Percentiles rank a stretch among this genome's conserved stretches.
Conservation (phyloP, 2,888 invertebrate species). For the Sphaerophoria rueppellii region DNA sequence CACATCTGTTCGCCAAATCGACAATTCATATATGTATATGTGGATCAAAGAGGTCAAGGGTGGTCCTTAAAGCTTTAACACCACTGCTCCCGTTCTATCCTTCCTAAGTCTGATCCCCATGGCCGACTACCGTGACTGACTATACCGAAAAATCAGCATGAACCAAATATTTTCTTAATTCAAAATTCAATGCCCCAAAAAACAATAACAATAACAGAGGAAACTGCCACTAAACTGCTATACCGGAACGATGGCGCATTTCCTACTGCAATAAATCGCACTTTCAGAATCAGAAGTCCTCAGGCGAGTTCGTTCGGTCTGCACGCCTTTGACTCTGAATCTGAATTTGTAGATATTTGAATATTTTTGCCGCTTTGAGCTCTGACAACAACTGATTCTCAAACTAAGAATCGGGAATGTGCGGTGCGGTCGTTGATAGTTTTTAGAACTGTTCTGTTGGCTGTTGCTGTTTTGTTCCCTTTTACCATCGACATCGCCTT, state of each 20-base stretch:
- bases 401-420: background rate
- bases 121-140: background rate
- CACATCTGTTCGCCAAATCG: slow-evolving; percentile 53
- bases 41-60: slow-evolving; percentile 61
- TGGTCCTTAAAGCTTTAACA: background rate
- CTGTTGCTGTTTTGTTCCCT: slow-evolving; percentile 19
- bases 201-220: slow-evolving; percentile 70
- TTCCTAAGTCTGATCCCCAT: slow-evolving; percentile 8
- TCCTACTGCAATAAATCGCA: slow-evolving; percentile 70
- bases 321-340: slow-evolving; percentile 28
- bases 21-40: slow-evolving; percentile 26
- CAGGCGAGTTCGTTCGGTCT: slow-evolving; percentile 12
- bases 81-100: background rate
- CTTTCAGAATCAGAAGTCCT: slow-evolving; percentile 34
- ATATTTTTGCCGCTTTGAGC: background rate
- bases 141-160: slow-evolving; percentile 24
- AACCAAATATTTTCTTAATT: slow-evolving; percentile 53
- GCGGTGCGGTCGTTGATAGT: slow-evolving; percentile 9
- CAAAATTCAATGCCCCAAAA: slow-evolving; percentile 62
- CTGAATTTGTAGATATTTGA: background rate
- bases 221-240: slow-evolving; percentile 69
- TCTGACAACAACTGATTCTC: background rate
- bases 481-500: too few species aligned
- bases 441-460: slow-evolving; percentile 4
- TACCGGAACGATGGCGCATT: slow-evolving; percentile 69